A percentile compares a stretch with the other conserved stretches of the same genome.
phyloP scores from a whole-genome alignment of 35 echinoderm and acorn worm genomes.

The Apostichopus parvimensis region DNA sequence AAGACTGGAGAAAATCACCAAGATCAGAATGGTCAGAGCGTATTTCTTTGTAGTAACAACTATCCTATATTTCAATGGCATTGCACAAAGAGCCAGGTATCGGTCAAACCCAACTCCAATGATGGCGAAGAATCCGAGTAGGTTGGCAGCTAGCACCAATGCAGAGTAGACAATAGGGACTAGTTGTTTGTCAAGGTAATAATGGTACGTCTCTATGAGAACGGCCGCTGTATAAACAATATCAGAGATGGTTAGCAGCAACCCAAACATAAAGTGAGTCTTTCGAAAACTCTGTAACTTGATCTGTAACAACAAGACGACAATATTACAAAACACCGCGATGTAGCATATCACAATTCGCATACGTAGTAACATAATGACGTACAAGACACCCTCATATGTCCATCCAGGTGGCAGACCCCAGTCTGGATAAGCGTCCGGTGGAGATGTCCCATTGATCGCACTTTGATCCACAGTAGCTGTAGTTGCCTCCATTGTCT shows the following conservation, averaged over 20 bases:
- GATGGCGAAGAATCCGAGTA: not conserved
- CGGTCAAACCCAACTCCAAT: conserved; percentile 6
- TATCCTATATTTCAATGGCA: conserved; percentile 4
- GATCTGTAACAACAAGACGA: conserved; percentile 11
- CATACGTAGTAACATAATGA: not conserved
- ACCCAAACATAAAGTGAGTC: conserved; percentile 26
- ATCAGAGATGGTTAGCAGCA: not conserved
- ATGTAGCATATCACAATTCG: conserved; percentile 9
- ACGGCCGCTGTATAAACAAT: not conserved
- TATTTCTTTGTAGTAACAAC: not conserved
- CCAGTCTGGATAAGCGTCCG: too few relatives aligned
- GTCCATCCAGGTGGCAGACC: not conserved
- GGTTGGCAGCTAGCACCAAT: not conserved
- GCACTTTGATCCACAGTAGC: too few relatives aligned
- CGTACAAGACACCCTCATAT: not conserved
- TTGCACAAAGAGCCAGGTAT: conserved; percentile 20
- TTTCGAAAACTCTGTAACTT: conserved; percentile 33
- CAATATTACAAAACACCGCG: not conserved
- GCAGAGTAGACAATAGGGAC: not conserved
- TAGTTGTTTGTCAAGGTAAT: not conserved
- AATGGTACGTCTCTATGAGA: conserved; percentile 6
- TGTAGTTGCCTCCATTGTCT: too few relatives aligned
- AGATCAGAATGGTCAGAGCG: not conserved
- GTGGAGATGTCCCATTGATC: too few relatives aligned
- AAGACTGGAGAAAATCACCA: not conserved